phyloP scores from a whole-genome alignment of 2,113 vertebrate species.

The Tenrec ecaudatus region DNA sequence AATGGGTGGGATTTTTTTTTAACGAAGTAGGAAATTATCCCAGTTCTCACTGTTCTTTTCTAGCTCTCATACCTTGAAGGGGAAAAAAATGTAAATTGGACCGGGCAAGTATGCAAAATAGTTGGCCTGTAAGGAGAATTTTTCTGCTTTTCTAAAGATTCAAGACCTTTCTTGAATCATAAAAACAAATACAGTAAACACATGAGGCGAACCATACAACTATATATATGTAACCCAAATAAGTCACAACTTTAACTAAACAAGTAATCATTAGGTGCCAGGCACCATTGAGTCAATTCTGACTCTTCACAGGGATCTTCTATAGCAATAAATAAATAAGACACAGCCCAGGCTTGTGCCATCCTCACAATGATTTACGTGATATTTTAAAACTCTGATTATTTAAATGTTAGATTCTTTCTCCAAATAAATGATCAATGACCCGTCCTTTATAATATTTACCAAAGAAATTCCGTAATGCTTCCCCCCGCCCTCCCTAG shows the following conservation, averaged over 20 bases:
- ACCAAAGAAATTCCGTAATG: conserved; percentile 34
- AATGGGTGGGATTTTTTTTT: conserved; percentile 33
- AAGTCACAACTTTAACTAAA: conserved; percentile 74
- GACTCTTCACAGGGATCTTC: no score
- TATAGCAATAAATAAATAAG: no score
- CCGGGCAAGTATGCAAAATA: conserved; percentile 60
- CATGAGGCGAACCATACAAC: conserved; percentile 40
- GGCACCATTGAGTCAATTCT: no score
- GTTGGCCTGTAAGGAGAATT: not conserved
- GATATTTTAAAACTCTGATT: conserved; percentile 63
- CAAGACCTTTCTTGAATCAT: conserved; percentile 17
- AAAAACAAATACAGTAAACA: conserved; percentile 68
- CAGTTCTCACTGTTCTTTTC: conserved; percentile 21
- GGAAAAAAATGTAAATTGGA: conserved; percentile 21
- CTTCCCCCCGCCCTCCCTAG: not conserved
- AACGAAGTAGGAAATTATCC: conserved; percentile 49
- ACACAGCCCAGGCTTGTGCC: no score
- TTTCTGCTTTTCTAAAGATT: conserved; percentile 63
- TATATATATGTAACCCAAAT: conserved; percentile 61
- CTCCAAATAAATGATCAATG: conserved; percentile 1
- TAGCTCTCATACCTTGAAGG: conserved; percentile 60
- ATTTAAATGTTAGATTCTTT: conserved; percentile 61
- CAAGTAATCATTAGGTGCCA: not conserved
- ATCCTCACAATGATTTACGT: conserved; percentile 31
- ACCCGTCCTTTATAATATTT: not conserved